phyloP scores from a whole-genome alignment of 2,888 invertebrate genomes.

The Mimas tiliae region DNA sequence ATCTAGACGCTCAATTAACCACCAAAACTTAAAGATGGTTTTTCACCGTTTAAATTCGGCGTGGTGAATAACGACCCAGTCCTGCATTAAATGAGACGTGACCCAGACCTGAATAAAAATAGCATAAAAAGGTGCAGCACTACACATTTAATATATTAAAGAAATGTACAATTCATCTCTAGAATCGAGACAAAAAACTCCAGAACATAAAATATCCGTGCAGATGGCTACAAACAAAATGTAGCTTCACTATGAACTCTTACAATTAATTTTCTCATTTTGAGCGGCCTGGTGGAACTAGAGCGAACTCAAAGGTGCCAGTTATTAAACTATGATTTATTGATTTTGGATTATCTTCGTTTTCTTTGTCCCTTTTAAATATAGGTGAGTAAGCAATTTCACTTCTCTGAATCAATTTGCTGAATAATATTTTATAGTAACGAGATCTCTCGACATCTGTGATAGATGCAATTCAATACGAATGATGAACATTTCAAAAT shows the following conservation, averaged over 20 bases:
- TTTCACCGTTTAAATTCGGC: no score
- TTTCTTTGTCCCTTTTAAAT: background rate
- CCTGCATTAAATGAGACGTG: background rate
- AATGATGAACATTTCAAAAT: slow-evolving; percentile 7
- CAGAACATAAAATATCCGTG: background rate
- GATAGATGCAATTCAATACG: slow-evolving; percentile 13
- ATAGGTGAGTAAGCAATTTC: background rate
- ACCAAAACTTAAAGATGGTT: no score
- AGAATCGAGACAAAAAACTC: background rate
- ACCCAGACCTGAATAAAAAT: background rate
- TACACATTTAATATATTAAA: background rate
- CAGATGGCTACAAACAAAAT: background rate
- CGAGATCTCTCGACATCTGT: slow-evolving; percentile 8
- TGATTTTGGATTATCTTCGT: slow-evolving; percentile 7
- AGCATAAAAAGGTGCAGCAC: background rate
- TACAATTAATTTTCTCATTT: slow-evolving; percentile 8
- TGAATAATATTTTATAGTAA: slow-evolving; percentile 19
- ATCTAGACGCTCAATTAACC: no score
- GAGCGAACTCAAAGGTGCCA: background rate
- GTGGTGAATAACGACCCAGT: background rate
- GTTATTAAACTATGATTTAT: slow-evolving; percentile 12
- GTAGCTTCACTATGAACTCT: background rate
- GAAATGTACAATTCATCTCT: background rate
- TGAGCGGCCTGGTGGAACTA: background rate
- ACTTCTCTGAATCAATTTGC: slow-evolving; percentile 4